Evolutionary conservation across 2,888 invertebrate genomes (phyloP).

Genomic region (Noctua fimbriata): DNA sequence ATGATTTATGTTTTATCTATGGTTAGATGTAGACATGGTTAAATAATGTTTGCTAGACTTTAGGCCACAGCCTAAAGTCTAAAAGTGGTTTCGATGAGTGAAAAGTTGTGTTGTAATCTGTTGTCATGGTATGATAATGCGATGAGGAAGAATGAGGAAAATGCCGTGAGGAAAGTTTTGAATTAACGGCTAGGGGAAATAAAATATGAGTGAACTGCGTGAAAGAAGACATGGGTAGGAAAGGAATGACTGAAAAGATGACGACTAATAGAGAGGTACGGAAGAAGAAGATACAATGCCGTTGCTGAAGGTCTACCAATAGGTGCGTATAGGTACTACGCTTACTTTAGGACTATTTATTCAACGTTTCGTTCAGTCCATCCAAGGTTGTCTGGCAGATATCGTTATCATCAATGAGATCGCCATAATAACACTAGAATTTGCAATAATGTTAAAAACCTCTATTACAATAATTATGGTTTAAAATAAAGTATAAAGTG

Average conservation of each 20-base stretch:
- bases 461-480: not conserved
- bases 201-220: not conserved
- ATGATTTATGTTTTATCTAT: constrained; percentile 16
- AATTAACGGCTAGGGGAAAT: not conserved
- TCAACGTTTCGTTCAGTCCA: not conserved
- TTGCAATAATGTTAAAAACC: not conserved
- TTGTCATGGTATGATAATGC: not conserved
- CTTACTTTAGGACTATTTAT: not conserved
- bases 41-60: not conserved
- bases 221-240: too few relatives aligned
- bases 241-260: not conserved
- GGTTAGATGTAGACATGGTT: not conserved
- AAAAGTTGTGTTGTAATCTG: not conserved
- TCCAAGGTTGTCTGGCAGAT: not conserved
- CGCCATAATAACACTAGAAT: not conserved
- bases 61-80: not conserved
- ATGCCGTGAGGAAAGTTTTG: not conserved
- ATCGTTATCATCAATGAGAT: not conserved
- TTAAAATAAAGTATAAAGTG: not conserved
- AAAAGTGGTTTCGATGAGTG: not conserved
- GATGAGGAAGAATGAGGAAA: not conserved
- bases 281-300: not conserved
- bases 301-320: not conserved
- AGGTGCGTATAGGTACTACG: not conserved
- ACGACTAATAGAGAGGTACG: too few relatives aligned